These are phyloP conservation scores for Zaprionus vittiger DNA, from an alignment of 1,140 invertebrate species.

Conservation along the genomic window DNA sequence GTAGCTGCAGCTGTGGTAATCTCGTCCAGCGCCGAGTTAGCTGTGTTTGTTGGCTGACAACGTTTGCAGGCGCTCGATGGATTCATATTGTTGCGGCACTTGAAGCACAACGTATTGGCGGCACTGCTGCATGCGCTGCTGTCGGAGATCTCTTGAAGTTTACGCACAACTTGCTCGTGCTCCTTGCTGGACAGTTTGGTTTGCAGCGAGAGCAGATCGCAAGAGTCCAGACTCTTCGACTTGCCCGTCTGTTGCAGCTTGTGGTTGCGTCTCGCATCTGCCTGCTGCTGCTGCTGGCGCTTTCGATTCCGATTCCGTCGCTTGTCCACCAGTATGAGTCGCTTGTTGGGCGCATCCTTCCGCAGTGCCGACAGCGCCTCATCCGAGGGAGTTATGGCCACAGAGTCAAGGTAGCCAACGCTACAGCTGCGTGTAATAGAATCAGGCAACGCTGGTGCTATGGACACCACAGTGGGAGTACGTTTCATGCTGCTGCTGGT, in stretches of 20 bases:
- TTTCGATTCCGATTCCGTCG: slow-evolving; percentile 85
- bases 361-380: slow-evolving; percentile 89
- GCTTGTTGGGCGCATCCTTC: slow-evolving; percentile 89
- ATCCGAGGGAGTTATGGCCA: slow-evolving; percentile 90
- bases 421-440: slow-evolving; percentile 93
- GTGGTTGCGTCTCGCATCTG: slow-evolving; percentile 83
- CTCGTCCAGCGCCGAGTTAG: slow-evolving; percentile 48
- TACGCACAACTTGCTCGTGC: slow-evolving; percentile 70
- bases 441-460: slow-evolving; percentile 87
- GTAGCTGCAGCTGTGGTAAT: slow-evolving; percentile 40
- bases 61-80: slow-evolving; percentile 74
- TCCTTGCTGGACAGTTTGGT: slow-evolving; percentile 74
- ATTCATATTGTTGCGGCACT: slow-evolving; percentile 78
- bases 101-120: slow-evolving; percentile 72
- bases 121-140: slow-evolving; percentile 76
- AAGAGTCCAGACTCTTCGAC: slow-evolving; percentile 92
- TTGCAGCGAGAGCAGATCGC: slow-evolving; percentile 85
- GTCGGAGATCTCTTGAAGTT: slow-evolving; percentile 82
- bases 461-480: slow-evolving; percentile 88
- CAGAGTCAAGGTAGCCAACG: slow-evolving; percentile 92
- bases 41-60: slow-evolving; percentile 49
- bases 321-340: slow-evolving; percentile 90
- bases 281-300: slow-evolving; percentile 68
- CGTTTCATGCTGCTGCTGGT: slow-evolving; percentile 85
- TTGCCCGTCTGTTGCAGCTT: slow-evolving; percentile 91